A percentile compares a stretch with the other conserved stretches of the same genome.
phyloP scores from a whole-genome alignment of 2,113 vertebrate genomes.

The Pelobates fuscus region DNA sequence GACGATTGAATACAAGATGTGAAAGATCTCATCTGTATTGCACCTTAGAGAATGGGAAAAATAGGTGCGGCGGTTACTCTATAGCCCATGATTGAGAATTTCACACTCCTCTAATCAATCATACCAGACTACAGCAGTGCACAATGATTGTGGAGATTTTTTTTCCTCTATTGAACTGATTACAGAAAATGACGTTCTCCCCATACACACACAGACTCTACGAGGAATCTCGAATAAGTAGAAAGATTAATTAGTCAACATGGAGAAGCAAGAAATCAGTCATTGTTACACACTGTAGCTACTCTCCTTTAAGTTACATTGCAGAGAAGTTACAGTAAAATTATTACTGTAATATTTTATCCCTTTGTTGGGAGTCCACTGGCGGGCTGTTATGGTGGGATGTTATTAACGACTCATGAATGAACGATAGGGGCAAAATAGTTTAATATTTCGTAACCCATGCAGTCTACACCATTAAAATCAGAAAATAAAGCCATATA shows the following conservation, averaged over 20 bases:
- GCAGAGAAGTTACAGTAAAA: too few species aligned
- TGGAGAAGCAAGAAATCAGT: background rate
- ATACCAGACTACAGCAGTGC: slow-evolving; percentile 14
- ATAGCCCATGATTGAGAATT: slow-evolving; percentile 31
- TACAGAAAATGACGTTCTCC: background rate
- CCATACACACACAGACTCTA: background rate
- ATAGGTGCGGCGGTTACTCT: slow-evolving; percentile 11
- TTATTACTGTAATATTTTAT: too few species aligned
- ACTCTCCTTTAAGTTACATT: too few species aligned
- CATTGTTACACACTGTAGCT: too few species aligned
- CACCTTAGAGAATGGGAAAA: slow-evolving; percentile 13
- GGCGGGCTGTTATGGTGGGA: too few species aligned
- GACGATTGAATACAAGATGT: slow-evolving; percentile 37
- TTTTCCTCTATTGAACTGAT: slow-evolving; percentile 15
- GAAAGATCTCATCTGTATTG: slow-evolving; percentile 45
- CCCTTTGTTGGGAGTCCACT: too few species aligned
- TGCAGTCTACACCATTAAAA: too few species aligned
- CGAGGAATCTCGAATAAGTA: background rate
- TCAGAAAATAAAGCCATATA: too few species aligned
- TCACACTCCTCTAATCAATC: slow-evolving; percentile 28
- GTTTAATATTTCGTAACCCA: too few species aligned
- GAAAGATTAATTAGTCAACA: background rate
- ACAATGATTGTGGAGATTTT: slow-evolving; percentile 22
- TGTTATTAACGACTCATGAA: too few species aligned
- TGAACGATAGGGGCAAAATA: too few species aligned